Evolutionary conservation across 2,888 invertebrate genomes (phyloP), one percentile per base, ranked within the genome.

Genomic region (Tryphoninae sp.): DNA sequence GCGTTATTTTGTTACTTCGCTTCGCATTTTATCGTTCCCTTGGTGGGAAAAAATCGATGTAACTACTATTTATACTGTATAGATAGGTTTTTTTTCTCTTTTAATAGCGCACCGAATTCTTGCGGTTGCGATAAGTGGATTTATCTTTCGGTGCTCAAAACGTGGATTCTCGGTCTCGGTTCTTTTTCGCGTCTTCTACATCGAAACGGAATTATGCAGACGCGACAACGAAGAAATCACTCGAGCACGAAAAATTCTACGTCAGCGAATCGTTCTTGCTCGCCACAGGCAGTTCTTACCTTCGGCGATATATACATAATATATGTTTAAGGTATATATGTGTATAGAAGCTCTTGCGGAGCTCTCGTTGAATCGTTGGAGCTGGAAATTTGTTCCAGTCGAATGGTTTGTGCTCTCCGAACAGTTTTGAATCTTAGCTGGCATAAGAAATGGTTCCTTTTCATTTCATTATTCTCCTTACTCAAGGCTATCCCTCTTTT

Each of bases 301-400:
- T 65, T 40, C 42, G 26, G n/a, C 42, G 61, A n/a, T 61, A 65
- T 59, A 58, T 33, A 49, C 22, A 16, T 51, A 9, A 26, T 33
- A 51, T 49, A 51, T 72, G 13, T 49, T 40, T 74, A 67, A 22
- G 8, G 33, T 33, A 16, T 42, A 53, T 69, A 23, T 53, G 58
- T 69, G 42, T 62, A 61, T 45, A 51, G 9, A 67, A 58, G 22
- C 61, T 76, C 51, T 16, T 53, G 45, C 23, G 45, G 53, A n/a
- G 62, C 64, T 77, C 77, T 81, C 78, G 61, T 75, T 55, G 71
- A 75, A 68, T 75, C 75, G 71, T 72, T 82, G 67, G 55, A 78
- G 78, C 62, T 72, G 81, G 78, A 82, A 82, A 82, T 82, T 82
- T 78, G 75, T 82, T 82, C 75, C 81, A 78, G 78, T 61, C 81